These are phyloP conservation scores for Nomada fucata DNA, from an alignment of 2,888 invertebrate genomes.

Conservation along the genomic window DNA sequence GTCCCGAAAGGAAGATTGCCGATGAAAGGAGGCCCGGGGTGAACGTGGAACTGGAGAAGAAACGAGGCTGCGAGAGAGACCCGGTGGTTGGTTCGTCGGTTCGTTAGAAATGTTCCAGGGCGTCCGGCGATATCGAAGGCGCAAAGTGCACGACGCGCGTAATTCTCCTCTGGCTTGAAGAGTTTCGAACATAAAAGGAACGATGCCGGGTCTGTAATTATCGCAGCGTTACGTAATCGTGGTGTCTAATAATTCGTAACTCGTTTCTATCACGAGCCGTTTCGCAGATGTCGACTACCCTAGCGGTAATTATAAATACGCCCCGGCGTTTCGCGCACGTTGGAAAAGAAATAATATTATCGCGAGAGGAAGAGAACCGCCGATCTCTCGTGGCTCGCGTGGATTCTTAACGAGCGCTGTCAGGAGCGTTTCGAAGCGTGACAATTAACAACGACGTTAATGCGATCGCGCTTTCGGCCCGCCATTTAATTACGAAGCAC, in stretches of 20 bases:
- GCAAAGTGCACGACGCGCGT: too few species aligned
- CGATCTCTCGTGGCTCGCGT: background rate
- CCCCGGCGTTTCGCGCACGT: too few species aligned
- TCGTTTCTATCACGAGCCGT: too few species aligned
- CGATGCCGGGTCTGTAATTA: too few species aligned
- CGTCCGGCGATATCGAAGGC: background rate
- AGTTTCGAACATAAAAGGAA: too few species aligned
- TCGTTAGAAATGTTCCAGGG: background rate
- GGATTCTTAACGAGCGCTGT: conserved; percentile 41
- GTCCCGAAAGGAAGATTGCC: conserved; percentile 10
- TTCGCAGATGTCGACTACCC: too few species aligned
- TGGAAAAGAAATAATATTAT: background rate
- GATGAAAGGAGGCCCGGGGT: background rate
- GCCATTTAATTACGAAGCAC: conserved; percentile 36
- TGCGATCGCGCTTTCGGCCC: conserved; percentile 27
- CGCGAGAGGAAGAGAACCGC: too few species aligned
- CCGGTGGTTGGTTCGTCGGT: background rate
- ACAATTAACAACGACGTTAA: conserved; percentile 33
- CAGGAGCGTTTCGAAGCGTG: conserved; percentile 24
- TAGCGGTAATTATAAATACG: too few species aligned
- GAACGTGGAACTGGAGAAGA: background rate
- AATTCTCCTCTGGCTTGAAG: too few species aligned
- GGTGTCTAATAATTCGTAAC: too few species aligned
- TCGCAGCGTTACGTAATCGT: too few species aligned
- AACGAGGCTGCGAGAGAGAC: background rate